Evolutionary conservation across 2,888 invertebrate genomes (phyloP), one percentile per base, ranked within the genome.

Genomic region (Hedychridium roseum): DNA sequence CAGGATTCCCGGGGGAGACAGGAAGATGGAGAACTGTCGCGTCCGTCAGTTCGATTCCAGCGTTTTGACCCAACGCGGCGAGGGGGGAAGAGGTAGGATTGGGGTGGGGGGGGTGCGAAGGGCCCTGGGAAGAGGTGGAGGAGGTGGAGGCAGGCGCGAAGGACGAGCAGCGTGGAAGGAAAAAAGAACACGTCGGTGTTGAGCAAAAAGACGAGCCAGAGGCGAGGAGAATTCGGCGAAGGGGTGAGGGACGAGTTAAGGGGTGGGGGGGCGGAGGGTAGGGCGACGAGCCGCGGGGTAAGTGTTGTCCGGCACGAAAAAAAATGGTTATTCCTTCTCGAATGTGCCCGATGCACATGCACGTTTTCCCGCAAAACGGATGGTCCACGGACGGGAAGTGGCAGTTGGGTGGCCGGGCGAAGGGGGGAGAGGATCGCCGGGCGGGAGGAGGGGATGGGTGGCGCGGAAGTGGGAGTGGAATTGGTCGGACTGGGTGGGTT

Each of bases 271-370:
- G 11, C 17, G 38, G 43, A 12, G 34, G 52, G 41, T 52, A 50
- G 43, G 32, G 48, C 52, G 48, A 53, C 54, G 44, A 46, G n/a
- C n/a, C n/a, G 27, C 42, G 57, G 62, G 60, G 60, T 58, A 70
- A 69, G 68, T 64, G 66, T 64, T 68, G 66, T 63, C 64, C 64
- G 63, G 64, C 53, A 64, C 54, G 58, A 64, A 71, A 71, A n/a
- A n/a, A 71, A 71, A 70, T 71, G 71, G 68, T 69, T 72, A 71
- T 68, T 71, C 64, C 70, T 68, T 72, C 60, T 67, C 68, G 66
- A 68, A 68, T 68, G 66, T 68, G 68, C 59, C 68, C 61, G 63
- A 67, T 68, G 70, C 67, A 67, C 68, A 70, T 68, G 71, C 70
- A 63, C 64, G 60, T 66, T 66, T 61, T 66, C 64, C 65, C 66